Base-by-base conservation (phyloP, 2,797 vertebrate species). In the Enteromius thamalakanensis region DNA sequence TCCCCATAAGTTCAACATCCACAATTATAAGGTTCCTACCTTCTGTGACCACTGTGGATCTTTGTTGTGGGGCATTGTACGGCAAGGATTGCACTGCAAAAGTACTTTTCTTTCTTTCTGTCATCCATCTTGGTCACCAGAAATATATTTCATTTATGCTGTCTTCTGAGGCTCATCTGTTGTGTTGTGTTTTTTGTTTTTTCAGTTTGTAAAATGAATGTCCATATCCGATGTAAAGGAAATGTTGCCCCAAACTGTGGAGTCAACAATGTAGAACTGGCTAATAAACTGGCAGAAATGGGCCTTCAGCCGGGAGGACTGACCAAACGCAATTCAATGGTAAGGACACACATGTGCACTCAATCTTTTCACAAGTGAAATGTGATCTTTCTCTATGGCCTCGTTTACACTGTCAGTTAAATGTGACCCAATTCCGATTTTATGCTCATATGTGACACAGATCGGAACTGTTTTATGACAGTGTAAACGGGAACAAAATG, bases 11-110 rank as follows among this genome's bases (percentile, higher is more conserved):
- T 99, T 99, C 93, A 95, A 87, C 10, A 85, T 95, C 79, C 97
- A 98, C 93, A 99, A 96, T 92, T 99, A 97, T 90, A 99, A 99
- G 92, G 96, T 97, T 71, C 97, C 97, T 0, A 97, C 98, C 0
- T 99, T 99, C 93, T 99, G 98, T 12, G 97, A 99, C 89, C 98
- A 99, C 93, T 99, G 98, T 0, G 98, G 98, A 51, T 99, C 98
- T 1, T 92, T 99, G 90, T 95, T 99, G 67, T 99, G 97, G 97
- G 98, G 98, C 0, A 92, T 99, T 23, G 93, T 99, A 90, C 89
- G 94, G 8, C 98, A 99, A 92, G 98, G 98, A 42, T 95, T 98
- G 1, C 97, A 99, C 88, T 99, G 98, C 92, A 98, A 97, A 95
- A 97, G 97, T 99, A 94, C 14, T 72, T 23, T 29, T 62, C 29